Base-by-base conservation (phyloP, 2,113 vertebrate species). In the Chionodraco myersi region DNA sequence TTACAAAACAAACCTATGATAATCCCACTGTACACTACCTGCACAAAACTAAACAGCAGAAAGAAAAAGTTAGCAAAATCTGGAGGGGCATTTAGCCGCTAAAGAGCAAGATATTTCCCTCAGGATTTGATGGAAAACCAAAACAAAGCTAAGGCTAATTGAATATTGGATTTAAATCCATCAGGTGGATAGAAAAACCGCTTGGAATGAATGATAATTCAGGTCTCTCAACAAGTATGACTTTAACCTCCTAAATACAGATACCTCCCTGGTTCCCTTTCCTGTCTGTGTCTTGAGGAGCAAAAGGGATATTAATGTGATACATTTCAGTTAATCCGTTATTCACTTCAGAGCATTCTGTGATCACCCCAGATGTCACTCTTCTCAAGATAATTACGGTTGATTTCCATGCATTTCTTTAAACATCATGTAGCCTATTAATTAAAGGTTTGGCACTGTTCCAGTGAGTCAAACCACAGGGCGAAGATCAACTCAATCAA, bases 291-390 rank as follows among this genome's bases (percentile, higher is more conserved):
- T 16, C 18, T 34, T 26, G 6, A 34, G 14, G 45, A 36, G 36
- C 12, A 74, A 58, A 65, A 54, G 8, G 16, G 13, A 72, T 53
- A 48, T 21, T 53, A 62, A 73, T 57, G 48, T 77, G 63, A 71
- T 53, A 16, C 13, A 54, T 65, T 76, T 75, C 15, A 80, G n/a
- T 62, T 75, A 54, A 83, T 83, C 49, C 53, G 78, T 30, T 13
- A 48, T 34, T 77, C 67, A 15, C 65, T 69, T 84, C 44, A 59
- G n/a, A 34, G 34, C 73, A 64, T 21, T 74, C 49, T 67, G 75
- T 64, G 66, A 86, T 84, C 48, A 76, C 21, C 23, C 54, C 44
- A 84, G 79, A 74, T 81, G 75, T 87, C 73, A 73, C 62, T 68
- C 73, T 72, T 81, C 48, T 67, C 49, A 10, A 49, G 57, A 78